Evolutionary conservation across 1,140 invertebrate genomes (phyloP).

Genomic region (Drosophila elegans): DNA sequence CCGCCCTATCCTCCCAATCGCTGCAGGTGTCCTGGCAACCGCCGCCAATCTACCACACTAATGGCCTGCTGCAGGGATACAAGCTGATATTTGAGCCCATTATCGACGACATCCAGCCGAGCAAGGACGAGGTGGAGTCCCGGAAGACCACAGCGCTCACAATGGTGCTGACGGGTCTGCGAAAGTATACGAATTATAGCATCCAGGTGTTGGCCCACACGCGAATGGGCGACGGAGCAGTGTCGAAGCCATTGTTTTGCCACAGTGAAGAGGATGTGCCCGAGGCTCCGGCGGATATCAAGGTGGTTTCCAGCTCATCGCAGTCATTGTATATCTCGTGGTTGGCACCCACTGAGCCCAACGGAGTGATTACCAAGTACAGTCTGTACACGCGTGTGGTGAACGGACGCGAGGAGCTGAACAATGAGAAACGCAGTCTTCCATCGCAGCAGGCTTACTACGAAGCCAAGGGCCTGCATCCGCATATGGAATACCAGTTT

Average conservation of each 20-base stretch:
- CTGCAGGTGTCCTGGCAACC: conserved; percentile 94
- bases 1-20: conserved; percentile 90
- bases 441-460: conserved; percentile 88
- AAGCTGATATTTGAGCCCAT: conserved; percentile 91
- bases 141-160: conserved; percentile 89
- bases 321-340: conserved; percentile 92
- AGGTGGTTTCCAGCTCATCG: conserved; percentile 91
- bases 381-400: conserved; percentile 91
- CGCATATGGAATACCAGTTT: conserved; percentile 92
- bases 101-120: conserved; percentile 84
- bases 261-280: conserved; percentile 94
- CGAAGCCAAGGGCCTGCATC: conserved; percentile 89
- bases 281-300: conserved; percentile 91
- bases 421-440: conserved; percentile 88
- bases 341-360: conserved; percentile 90
- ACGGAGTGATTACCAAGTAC: conserved; percentile 92
- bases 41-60: conserved; percentile 90
- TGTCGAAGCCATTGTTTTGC: conserved; percentile 90
- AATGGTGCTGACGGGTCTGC: conserved; percentile 88
- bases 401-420: conserved; percentile 89
- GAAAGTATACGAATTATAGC: conserved; percentile 94
- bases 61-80: conserved; percentile 93
- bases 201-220: conserved; percentile 93
- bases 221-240: conserved; percentile 91
- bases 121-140: conserved; percentile 88